Percentiles rank a stretch among this genome's conserved stretches.
phyloP scores from a whole-genome alignment of 2,113 vertebrate genomes.

The Hypocryptadius cinnamomeus region DNA sequence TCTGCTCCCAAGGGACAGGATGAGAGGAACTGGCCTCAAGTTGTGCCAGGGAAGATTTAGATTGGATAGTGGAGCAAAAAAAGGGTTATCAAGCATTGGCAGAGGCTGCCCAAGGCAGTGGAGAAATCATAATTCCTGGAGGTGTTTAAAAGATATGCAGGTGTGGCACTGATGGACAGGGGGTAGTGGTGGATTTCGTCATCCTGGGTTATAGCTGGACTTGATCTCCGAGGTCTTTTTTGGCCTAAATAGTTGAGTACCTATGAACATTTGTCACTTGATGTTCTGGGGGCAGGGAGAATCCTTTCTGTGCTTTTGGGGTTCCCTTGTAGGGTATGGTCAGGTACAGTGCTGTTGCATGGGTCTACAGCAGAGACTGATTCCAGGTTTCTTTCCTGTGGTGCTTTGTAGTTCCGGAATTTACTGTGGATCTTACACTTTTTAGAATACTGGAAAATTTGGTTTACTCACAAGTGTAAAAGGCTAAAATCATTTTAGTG shows the following conservation, averaged over 20 bases:
- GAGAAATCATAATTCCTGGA: background rate
- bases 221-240: background rate
- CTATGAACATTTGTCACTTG: background rate
- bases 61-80: background rate
- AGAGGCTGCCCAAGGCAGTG: background rate
- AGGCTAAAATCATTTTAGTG: background rate
- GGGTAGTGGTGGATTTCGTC: background rate
- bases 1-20: background rate
- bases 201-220: background rate
- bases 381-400: background rate
- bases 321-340: background rate
- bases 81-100: background rate
- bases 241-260: background rate
- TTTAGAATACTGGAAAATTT: background rate
- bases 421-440: background rate
- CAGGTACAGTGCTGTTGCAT: background rate
- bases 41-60: background rate
- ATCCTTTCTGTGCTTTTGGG: background rate
- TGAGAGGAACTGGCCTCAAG: background rate
- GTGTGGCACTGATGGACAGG: background rate
- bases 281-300: too few relatives aligned
- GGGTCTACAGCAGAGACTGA: background rate
- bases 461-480: background rate
- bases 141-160: background rate
- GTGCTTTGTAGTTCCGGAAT: background rate